phyloP scores from a whole-genome alignment of 2,888 invertebrate genomes.

The Geotrupes spiniger region DNA sequence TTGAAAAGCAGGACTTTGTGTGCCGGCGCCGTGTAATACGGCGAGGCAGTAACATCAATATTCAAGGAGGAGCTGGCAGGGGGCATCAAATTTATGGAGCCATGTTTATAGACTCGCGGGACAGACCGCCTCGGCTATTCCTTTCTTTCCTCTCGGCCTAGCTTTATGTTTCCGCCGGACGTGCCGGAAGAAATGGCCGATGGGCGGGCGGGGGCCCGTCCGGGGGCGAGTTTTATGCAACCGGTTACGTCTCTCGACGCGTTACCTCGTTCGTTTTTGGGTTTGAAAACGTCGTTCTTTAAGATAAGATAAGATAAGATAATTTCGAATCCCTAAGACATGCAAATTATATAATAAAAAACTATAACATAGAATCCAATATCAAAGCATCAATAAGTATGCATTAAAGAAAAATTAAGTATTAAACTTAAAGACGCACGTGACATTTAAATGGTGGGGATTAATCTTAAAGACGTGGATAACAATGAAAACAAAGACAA shows the following conservation, averaged over 20 bases:
- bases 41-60: constrained; percentile 50
- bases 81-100: constrained; percentile 53
- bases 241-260: not conserved
- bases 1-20: constrained; percentile 30
- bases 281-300: no score
- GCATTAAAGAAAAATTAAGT: no score
- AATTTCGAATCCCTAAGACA: no score
- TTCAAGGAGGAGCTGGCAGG: constrained; percentile 46
- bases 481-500: no score
- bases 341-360: no score
- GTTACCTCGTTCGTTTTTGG: not conserved
- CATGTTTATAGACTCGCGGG: constrained; percentile 53
- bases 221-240: not conserved
- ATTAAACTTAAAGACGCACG: no score
- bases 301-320: no score
- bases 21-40: constrained; percentile 40
- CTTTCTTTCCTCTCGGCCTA: constrained; percentile 51
- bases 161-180: constrained; percentile 50
- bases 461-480: no score
- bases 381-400: no score
- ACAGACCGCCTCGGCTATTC: constrained; percentile 48
- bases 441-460: no score
- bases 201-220: not conserved
- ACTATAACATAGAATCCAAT: no score
- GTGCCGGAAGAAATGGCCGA: constrained; percentile 35